phyloP scores from a whole-genome alignment of 2,113 vertebrate species.

The Anhinga rufa region DNA sequence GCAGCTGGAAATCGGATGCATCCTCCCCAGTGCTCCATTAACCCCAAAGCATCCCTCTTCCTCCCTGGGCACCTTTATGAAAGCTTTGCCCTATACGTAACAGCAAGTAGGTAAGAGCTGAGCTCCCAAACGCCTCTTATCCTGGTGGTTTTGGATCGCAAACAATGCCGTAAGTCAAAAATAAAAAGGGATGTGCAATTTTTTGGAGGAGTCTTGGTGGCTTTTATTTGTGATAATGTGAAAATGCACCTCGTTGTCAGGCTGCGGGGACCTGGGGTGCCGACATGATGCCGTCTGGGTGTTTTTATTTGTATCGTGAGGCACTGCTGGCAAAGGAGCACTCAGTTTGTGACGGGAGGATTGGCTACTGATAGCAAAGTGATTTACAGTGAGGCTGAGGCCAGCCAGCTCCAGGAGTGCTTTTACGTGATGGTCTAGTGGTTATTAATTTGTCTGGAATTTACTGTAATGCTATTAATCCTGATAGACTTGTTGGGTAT shows the following conservation, averaged over 20 bases:
- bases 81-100: rapidly evolving
- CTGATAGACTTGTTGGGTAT: background rate
- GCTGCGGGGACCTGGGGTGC: background rate
- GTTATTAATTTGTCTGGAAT: constrained; percentile 18
- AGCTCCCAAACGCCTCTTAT: background rate
- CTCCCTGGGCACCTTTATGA: background rate
- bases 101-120: background rate
- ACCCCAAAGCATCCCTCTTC: background rate
- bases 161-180: background rate
- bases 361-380: background rate
- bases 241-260: rapidly evolving
- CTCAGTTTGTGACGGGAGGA: background rate
- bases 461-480: background rate
- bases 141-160: background rate
- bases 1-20: background rate
- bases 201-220: background rate
- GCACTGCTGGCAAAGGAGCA: background rate
- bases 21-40: background rate
- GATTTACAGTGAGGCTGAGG: background rate
- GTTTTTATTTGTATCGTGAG: background rate
- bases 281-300: rapidly evolving
- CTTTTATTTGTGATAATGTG: background rate
- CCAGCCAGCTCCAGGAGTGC: background rate
- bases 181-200: rapidly evolving
- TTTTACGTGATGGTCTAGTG: background rate